Conservation (phyloP, 2,888 invertebrate species). For the Drosophila nr. fundita region DNA sequence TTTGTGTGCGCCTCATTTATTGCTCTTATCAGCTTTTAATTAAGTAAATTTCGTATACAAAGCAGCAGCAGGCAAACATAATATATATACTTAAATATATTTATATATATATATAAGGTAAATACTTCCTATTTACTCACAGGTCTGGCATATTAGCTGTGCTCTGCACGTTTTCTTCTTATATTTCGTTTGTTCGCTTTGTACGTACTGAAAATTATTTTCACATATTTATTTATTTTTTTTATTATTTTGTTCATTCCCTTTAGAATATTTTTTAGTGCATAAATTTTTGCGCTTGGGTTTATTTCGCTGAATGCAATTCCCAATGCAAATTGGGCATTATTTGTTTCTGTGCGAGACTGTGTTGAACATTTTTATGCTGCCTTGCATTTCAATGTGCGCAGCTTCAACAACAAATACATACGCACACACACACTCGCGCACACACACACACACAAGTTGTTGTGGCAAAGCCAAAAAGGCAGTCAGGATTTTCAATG, state of each 20-base stretch:
- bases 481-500: slow-evolving; percentile 68
- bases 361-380: slow-evolving; percentile 76
- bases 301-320: slow-evolving; percentile 51
- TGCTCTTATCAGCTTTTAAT: slow-evolving; percentile 70
- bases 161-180: slow-evolving; percentile 52
- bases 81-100: slow-evolving; percentile 5
- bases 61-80: background rate
- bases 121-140: slow-evolving; percentile 70
- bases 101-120: slow-evolving; percentile 12
- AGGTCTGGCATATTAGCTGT: slow-evolving; percentile 47
- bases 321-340: slow-evolving; percentile 78
- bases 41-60: slow-evolving; percentile 41
- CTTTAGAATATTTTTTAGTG: slow-evolving; percentile 52
- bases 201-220: slow-evolving; percentile 19
- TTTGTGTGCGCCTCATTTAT: slow-evolving; percentile 22
- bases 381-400: slow-evolving; percentile 75
- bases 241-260: slow-evolving; percentile 1
- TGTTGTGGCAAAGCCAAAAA: slow-evolving; percentile 61
- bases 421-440: slow-evolving; percentile 9
- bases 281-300: slow-evolving; percentile 50
- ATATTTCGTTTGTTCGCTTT: slow-evolving; percentile 24
- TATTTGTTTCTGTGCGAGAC: slow-evolving; percentile 74
- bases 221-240: slow-evolving; percentile 13
- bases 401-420: slow-evolving; percentile 12
- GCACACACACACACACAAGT: slow-evolving; percentile 31